These are phyloP conservation scores for Lophura nycthemera DNA, from an alignment of 2,113 vertebrate genomes.

Conservation along the genomic window DNA sequence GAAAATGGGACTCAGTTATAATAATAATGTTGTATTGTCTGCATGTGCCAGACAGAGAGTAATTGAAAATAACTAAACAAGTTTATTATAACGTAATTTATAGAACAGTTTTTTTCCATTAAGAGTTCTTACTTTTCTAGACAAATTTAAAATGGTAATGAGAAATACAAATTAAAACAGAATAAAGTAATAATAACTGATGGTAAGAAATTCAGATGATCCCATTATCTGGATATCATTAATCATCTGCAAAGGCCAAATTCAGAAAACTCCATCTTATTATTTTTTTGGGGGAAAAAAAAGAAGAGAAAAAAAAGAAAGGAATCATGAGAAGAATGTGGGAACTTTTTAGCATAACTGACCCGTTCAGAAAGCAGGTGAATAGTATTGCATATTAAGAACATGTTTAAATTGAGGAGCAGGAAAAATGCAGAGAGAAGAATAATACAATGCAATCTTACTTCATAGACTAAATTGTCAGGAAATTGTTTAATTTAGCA, in stretches of 20 bases:
- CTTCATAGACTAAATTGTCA: not conserved
- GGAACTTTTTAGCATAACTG: not conserved
- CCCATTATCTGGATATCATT: not conserved
- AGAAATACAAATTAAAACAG: not conserved
- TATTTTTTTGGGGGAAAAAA: not conserved
- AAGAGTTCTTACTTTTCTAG: not conserved
- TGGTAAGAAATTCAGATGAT: not conserved
- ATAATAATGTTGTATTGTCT: not conserved
- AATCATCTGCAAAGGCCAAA: not conserved
- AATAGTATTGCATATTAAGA: not conserved
- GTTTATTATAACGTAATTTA: not conserved
- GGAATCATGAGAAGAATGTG: not conserved
- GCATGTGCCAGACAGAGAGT: not conserved
- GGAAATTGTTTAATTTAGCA: not conserved
- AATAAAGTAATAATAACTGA: not conserved
- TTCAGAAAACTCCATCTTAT: not conserved
- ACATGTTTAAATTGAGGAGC: not conserved
- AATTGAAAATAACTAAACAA: not conserved
- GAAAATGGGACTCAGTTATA: not conserved
- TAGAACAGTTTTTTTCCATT: not conserved
- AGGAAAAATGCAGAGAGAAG: not conserved
- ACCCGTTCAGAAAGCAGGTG: not conserved
- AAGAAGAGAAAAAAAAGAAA: not conserved
- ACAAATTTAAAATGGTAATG: not conserved
- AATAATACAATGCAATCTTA: not conserved